phyloP scores from a whole-genome alignment of 1,140 invertebrate genomes.

The Aphelenchoides avenae region DNA sequence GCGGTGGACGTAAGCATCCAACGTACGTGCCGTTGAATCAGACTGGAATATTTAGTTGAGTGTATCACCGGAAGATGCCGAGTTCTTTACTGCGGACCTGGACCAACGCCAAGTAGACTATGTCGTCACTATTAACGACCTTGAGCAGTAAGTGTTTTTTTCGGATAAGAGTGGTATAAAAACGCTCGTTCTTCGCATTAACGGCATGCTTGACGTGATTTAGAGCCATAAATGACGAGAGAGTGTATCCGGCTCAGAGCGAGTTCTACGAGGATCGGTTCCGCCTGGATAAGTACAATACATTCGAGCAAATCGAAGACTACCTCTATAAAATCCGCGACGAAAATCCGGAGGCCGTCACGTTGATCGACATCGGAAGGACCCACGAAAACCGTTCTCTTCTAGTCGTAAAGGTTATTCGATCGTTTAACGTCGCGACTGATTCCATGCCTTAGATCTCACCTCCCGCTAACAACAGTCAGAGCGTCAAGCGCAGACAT shows the following conservation, averaged over 20 bases:
- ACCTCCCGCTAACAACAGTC: neutral
- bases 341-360: conserved; percentile 48
- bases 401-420: conserved; percentile 43
- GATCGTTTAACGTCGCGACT: neutral
- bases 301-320: conserved; percentile 42
- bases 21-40: no score
- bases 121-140: conserved; percentile 53
- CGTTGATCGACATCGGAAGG: conserved; percentile 53
- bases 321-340: conserved; percentile 43
- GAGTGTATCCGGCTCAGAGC: neutral
- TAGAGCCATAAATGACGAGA: conserved; percentile 46
- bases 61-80: conserved; percentile 46
- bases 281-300: conserved; percentile 23
- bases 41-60: conserved; percentile 6
- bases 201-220: conserved; percentile 10
- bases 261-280: neutral
- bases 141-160: conserved; percentile 43
- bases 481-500: conserved; percentile 10
- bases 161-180: conserved; percentile 13
- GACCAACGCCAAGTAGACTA: conserved; percentile 47
- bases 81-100: conserved; percentile 45
- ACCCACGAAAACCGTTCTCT: conserved; percentile 55
- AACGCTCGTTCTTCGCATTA: neutral
- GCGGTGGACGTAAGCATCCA: conserved; percentile 50
- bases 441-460: conserved; percentile 2